A percentile compares a stretch with the other conserved stretches of the same genome.
These are phyloP conservation scores for Meloidogyne hapla DNA, from an alignment of 1,140 invertebrate species.

Conservation along the genomic window DNA sequence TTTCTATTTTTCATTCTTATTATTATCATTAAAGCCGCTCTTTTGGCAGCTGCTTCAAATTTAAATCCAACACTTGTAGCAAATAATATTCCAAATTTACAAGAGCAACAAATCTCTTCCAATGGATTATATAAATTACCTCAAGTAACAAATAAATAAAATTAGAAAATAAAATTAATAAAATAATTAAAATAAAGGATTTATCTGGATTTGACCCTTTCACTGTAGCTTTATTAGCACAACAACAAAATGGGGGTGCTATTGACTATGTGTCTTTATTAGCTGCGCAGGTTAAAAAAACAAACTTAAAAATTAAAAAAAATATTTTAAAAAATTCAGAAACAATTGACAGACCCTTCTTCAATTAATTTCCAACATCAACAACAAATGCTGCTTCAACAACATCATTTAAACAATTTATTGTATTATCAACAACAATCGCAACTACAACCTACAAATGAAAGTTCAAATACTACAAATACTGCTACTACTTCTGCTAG, in stretches of 20 bases:
- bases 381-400: constrained; percentile 10
- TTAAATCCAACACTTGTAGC: not conserved
- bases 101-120: not conserved
- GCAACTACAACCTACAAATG: not conserved
- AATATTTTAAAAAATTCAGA: too few relatives aligned
- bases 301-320: not conserved
- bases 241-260: constrained; percentile 1
- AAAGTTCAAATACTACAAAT: not conserved
- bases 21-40: not conserved
- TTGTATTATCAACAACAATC: constrained; percentile 13
- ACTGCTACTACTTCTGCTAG: not conserved
- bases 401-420: constrained; percentile 18
- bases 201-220: constrained; percentile 9
- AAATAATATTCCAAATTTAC: not conserved
- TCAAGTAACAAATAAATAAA: not conserved
- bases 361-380: constrained; percentile 11
- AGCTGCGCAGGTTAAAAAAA: not conserved
- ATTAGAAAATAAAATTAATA: not conserved
- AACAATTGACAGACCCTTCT: not conserved
- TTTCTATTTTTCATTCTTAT: not conserved
- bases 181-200: constrained; percentile 6
- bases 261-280: not conserved
- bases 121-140: not conserved
- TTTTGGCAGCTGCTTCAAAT: not conserved
- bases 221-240: constrained; percentile 2